Evolutionary conservation across 2,113 vertebrate genomes (phyloP), one percentile per base, ranked within the genome.

Genomic region (Epinephelus lanceolatus): DNA sequence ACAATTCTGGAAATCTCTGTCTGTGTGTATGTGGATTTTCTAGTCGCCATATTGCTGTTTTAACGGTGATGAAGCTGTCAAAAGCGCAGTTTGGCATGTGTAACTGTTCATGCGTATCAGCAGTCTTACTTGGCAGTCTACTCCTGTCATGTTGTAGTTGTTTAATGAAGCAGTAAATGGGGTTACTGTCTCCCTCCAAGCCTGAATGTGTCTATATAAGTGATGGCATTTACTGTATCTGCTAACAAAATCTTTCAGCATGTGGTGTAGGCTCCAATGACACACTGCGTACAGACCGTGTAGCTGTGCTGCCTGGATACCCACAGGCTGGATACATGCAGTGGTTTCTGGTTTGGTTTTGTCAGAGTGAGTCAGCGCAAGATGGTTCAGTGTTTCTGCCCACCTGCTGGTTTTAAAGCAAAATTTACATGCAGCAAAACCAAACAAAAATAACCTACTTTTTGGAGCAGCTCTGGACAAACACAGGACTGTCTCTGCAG

Each of bases 81-180:
- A 21, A 52, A 37, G 23, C 17, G 1, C 70, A 42, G 19, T 71
- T 61, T 23, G n/a, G 11, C 18, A 7, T 45, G 8, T 80, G 45
- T 60, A 9, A 33, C 56, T 74, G 71, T 65, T 52, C 3, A 13
- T 62, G 51, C 2, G 8, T 77, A 25, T 73, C 63, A 66, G 49
- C 59, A 10, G n/a, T 45, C 40, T 33, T 27, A 72, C 84, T 55
- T 75, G 51, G 25, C 61, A 30, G 62, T 68, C 52, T 11, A 1
- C 45, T 78, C 15, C 56, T 42, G 78, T 60, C 75, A 55, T 25
- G 70, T 60, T 80, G 25, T 19, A 85, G 73, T 33, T 80, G 88
- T 75, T 85, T 71, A 83, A 86, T 88, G 84, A 92, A 78, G 74
- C 80, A 42, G 80, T 45, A 89, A 86, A 91, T 76, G n/a, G 47